Evolutionary conservation across 2,113 vertebrate genomes (phyloP).

Genomic region (Sylvia atricapilla): DNA sequence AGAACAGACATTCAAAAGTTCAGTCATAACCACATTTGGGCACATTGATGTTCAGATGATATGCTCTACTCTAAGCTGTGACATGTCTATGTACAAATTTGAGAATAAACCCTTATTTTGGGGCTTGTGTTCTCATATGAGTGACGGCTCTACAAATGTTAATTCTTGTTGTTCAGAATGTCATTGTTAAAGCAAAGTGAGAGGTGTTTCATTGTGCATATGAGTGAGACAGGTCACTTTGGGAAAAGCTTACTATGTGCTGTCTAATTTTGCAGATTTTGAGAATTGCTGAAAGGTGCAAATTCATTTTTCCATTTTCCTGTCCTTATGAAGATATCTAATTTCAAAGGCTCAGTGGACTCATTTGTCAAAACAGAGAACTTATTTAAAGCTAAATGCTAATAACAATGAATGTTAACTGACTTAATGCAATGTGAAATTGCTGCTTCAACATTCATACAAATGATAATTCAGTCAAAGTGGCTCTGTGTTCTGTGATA

Average conservation of each 20-base stretch:
- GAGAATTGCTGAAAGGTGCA: not conserved
- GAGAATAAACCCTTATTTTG: not conserved
- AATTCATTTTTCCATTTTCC: not conserved
- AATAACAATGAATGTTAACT: slow-evolving; percentile 41
- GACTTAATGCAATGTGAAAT: slow-evolving; percentile 54
- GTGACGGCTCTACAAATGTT: not conserved
- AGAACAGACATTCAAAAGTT: not conserved
- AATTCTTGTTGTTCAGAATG: not conserved
- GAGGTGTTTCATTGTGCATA: not conserved
- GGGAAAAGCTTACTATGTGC: not conserved
- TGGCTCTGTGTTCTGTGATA: slow-evolving; percentile 15
- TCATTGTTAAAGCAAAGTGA: not conserved
- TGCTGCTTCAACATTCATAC: slow-evolving; percentile 18
- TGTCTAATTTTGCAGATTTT: not conserved
- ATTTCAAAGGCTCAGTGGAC: not conserved
- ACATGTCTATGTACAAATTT: not conserved
- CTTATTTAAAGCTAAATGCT: slow-evolving; percentile 46
- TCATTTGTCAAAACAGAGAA: slow-evolving; percentile 36
- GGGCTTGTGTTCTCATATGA: not conserved
- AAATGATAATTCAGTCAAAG: slow-evolving; percentile 41
- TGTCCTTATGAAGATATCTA: not conserved
- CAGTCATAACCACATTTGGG: not conserved
- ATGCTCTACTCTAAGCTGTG: not conserved
- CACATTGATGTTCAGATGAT: not conserved
- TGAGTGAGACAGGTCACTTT: not conserved